Conservation (phyloP, 2,888 invertebrate genomes). For the Heliconius ismenius region DNA sequence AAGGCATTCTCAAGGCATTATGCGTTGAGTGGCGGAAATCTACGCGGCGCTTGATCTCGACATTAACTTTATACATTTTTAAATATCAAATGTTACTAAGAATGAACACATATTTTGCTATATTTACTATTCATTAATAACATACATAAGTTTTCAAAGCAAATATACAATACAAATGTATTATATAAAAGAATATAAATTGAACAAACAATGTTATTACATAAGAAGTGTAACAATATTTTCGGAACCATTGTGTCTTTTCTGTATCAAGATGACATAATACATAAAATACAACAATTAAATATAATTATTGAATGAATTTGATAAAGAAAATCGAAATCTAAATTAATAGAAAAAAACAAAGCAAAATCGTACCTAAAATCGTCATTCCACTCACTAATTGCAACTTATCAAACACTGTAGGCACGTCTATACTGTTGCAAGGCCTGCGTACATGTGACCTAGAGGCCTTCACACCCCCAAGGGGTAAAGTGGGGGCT, state of each 20-base stretch:
- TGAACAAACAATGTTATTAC: constrained; percentile 4
- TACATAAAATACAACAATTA: background rate
- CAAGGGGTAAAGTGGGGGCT: constrained; percentile 50
- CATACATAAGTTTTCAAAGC: background rate
- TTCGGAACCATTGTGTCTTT: background rate
- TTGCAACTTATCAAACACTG: constrained; percentile 52
- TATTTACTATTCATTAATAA: background rate
- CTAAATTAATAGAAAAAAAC: background rate
- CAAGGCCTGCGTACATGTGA: constrained; percentile 67
- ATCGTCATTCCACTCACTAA: constrained; percentile 64
- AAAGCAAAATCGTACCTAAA: constrained; percentile 58
- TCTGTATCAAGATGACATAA: constrained; percentile 4
- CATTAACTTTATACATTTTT: too few relatives aligned
- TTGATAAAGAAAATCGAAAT: background rate
- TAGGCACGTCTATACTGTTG: constrained; percentile 53
- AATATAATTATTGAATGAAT: background rate
- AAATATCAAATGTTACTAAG: background rate
- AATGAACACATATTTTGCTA: background rate
- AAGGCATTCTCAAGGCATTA: too few relatives aligned
- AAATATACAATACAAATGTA: background rate
- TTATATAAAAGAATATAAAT: background rate
- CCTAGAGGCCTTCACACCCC: constrained; percentile 73
- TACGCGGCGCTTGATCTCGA: too few relatives aligned
- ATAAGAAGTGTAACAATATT: constrained; percentile 2
- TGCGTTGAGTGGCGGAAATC: too few relatives aligned